These are phyloP conservation scores for Bagarius yarrelli DNA, from an alignment of 2,113 vertebrate genomes.

Conservation along the genomic window DNA sequence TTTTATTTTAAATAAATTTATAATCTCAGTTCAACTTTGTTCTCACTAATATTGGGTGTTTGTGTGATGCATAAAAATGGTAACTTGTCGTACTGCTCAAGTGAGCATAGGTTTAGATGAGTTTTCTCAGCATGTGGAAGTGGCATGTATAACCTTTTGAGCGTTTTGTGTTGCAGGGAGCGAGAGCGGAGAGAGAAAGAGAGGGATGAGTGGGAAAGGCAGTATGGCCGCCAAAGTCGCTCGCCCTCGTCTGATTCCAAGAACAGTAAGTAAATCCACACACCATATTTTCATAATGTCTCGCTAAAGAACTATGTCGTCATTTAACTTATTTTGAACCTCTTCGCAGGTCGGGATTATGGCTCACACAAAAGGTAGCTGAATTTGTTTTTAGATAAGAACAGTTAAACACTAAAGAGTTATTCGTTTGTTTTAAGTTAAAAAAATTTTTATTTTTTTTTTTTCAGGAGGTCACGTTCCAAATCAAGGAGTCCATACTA, in stretches of 20 bases:
- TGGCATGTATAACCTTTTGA: background rate
- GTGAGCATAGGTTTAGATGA: background rate
- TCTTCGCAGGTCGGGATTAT: constrained; percentile 70
- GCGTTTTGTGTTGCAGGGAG: constrained; percentile 74
- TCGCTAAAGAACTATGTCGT: background rate
- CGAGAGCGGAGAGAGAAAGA: constrained; percentile 87
- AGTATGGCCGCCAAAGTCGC: constrained; percentile 85
- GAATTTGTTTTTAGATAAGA: background rate
- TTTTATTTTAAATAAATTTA: background rate
- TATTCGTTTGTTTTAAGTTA: background rate
- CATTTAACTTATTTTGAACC: constrained; percentile 39
- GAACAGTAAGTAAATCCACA: constrained; percentile 71
- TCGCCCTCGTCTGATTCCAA: constrained; percentile 83
- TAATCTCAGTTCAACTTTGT: background rate
- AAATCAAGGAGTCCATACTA: constrained; percentile 71
- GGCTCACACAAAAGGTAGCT: constrained; percentile 74
- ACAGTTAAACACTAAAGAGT: background rate
- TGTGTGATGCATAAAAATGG: background rate
- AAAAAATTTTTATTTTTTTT: constrained; percentile 4
- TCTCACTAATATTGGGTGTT: background rate
- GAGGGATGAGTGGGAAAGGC: constrained; percentile 88
- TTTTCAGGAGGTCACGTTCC: constrained; percentile 66
- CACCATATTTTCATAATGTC: background rate
- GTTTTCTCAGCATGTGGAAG: background rate
- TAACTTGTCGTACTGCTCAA: background rate